Evolutionary conservation across 2,113 vertebrate genomes (phyloP).

Genomic region (Chaetops frenatus): DNA sequence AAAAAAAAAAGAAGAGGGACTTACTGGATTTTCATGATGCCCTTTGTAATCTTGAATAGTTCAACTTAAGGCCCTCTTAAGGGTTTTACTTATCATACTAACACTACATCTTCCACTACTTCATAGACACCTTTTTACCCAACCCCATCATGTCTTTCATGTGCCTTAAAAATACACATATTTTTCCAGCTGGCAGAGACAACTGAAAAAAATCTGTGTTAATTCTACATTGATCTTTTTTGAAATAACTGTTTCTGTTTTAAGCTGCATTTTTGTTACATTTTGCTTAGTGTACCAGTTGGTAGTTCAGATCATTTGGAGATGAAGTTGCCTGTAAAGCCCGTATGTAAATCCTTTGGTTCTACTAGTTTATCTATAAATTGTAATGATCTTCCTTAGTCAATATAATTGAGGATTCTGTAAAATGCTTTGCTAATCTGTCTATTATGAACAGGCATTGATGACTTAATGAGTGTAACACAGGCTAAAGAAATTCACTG

Average conservation of each 20-base stretch:
- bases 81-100: not conserved
- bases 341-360: fast-evolving
- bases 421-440: not conserved
- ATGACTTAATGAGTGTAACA: not conserved
- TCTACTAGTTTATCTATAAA: not conserved
- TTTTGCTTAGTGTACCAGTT: not conserved
- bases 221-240: not conserved
- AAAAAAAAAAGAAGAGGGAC: not conserved
- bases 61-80: not conserved
- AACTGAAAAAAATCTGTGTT: not conserved
- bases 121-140: not conserved
- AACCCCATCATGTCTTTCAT: not conserved
- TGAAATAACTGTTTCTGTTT: not conserved
- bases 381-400: not conserved
- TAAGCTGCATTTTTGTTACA: not conserved
- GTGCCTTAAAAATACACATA: not conserved
- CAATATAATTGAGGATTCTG: not conserved
- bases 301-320: not conserved
- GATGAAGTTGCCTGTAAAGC: not conserved
- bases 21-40: slow-evolving; percentile 15
- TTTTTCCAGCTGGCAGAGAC: not conserved
- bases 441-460: not conserved
- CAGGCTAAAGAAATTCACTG: not conserved
- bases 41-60: not conserved
- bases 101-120: not conserved